Evolutionary conservation across 2,797 vertebrate genomes (phyloP), one percentile per base, ranked within the genome.

Genomic region (Botia almorhae): DNA sequence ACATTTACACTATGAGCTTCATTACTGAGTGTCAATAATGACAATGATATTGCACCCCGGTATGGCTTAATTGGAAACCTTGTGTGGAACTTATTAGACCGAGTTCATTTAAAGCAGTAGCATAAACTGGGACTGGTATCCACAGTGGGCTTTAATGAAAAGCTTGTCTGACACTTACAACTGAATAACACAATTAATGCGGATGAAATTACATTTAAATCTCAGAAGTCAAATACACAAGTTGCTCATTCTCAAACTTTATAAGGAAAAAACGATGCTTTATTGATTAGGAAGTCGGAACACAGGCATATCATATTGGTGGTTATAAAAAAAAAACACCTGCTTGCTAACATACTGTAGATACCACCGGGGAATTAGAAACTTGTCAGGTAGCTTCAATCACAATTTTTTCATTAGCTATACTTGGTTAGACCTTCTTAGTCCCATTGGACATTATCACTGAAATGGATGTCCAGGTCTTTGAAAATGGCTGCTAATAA

Each of bases 401-500:
- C 69, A 81, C 77, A 72, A 19, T 79, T 74, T 83, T 83, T 56
- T 65, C 68, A 83, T 83, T 81, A 81, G 74, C 76, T 75, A 56
- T 74, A 81, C 78, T 76, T 77, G 64, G 63, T 68, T 51, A 64
- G 64, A 68, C 56, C 17, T 50, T 46, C 43, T 48, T 63, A 60
- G 48, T 81, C 76, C 63, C 46, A 79, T 21, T 81, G 85, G 78
- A 72, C 63, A 67, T 72, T 46, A 72, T 64, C 72, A 83, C 73
- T 83, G 58, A 65, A 80, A 80, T 77, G 16, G 39, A 82, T 77
- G 68, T 82, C 73, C 80, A 70, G 69, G 53, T 80, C 68, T 53
- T 84, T 81, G 68, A 82, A 70, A 75, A 72, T 83, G 79, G 51
- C 63, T 70, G 56, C 70, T 78, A 82, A 82, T 80, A 75, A 64